Base-by-base conservation (phyloP, 1,140 invertebrate genomes). In the Oscheius sp. region DNA sequence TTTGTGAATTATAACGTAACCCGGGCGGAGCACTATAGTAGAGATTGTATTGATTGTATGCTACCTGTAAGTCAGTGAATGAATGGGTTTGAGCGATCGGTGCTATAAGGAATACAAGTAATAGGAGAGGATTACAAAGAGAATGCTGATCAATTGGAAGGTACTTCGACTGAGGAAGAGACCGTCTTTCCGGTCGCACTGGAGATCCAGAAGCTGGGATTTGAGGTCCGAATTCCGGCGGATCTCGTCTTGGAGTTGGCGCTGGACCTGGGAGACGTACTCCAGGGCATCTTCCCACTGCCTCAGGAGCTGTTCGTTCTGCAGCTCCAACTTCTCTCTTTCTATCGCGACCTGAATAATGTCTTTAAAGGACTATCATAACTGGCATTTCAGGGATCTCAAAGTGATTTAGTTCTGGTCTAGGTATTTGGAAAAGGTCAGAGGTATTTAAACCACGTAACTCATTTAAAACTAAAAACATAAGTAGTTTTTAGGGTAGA, bases 201-300 rank as follows among this genome's bases (percentile, higher is more conserved):
- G 61, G 4, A 38, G 62, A 13, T 55, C 49, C 7, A 55, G 23
- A 58, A 71, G 38, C 59, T 71, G 52, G 13, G 2, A 26, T 63
- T 71, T 62, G n/a, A 71, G 29, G 18, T 63, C 52, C 34, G 28
- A 42, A 10, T 71, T 71, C n/a, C 52, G 7, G 18, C 63, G 62
- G 28, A 71, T 61, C 59, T 71, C 68, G 18, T 71, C 68, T 63
- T 71, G 58, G 28, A 71, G 59, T 49, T 71, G 58, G 20, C 61
- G 58, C 26, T 71, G 68, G 15, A 71, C 61, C 68, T 71, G 38
- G 52, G 68, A 62, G 23, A 62, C 61, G 18, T 63, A 71, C 45
- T 71, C 68, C 68, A 71, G 42, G n/a, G 68, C 58, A 28, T 71
- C 68, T 26, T 71, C 68, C 68, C 68, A 71, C 52, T 71, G 68